Evolutionary conservation across 2,113 vertebrate genomes (phyloP).

Genomic region (Dromas ardeola): DNA sequence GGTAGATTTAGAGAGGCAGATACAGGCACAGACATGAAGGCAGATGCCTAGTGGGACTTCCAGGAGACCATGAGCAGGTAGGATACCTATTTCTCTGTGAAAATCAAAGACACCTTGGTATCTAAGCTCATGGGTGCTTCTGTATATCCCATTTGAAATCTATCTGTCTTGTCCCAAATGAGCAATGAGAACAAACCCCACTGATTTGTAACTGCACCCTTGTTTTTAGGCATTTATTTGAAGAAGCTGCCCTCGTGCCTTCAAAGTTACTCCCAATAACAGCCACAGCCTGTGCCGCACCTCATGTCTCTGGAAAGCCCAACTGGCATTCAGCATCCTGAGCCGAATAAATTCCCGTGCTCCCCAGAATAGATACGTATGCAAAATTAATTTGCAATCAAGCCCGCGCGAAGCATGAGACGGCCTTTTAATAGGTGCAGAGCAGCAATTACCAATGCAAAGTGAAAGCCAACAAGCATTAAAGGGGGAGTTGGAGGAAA

Average conservation of each 20-base stretch:
- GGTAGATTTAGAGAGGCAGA: background rate
- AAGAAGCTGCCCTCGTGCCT: background rate
- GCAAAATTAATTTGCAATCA: conserved; percentile 42
- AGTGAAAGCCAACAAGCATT: conserved; percentile 31
- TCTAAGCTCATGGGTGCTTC: background rate
- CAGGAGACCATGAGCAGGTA: background rate
- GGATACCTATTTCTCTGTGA: background rate
- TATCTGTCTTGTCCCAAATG: background rate
- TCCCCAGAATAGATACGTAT: conserved; percentile 5
- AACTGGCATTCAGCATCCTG: background rate
- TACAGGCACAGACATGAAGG: background rate
- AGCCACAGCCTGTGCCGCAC: background rate
- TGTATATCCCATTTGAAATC: background rate
- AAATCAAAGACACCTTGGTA: background rate
- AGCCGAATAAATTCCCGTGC: background rate
- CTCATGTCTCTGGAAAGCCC: background rate
- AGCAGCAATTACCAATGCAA: conserved; percentile 21
- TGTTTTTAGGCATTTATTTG: background rate
- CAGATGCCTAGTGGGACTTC: background rate
- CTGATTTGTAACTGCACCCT: background rate
- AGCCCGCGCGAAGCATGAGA: background rate
- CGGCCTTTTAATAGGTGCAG: conserved; percentile 12
- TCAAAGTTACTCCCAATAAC: background rate
- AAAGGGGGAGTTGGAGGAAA: background rate
- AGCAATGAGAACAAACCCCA: background rate